Conservation (phyloP, 1,140 invertebrate species). For the Trichogramma pretiosum region DNA sequence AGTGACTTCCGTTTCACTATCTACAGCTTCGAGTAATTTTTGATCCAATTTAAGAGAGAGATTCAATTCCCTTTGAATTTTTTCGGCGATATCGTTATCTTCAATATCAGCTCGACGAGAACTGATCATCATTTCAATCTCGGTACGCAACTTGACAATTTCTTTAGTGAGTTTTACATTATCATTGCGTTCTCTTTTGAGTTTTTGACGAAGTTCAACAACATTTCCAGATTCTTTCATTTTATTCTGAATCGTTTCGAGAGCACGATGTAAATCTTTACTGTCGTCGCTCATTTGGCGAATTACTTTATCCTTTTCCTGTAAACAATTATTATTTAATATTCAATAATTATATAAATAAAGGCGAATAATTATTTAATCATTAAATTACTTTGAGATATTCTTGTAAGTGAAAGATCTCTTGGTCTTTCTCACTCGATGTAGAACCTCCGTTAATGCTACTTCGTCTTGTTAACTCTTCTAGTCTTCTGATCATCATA, state of each 20-base stretch:
- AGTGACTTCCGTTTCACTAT: conserved; percentile 36
- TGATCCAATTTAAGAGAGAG: conserved; percentile 52
- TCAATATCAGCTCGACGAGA: conserved; percentile 20
- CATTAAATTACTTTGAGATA: conserved; percentile 34
- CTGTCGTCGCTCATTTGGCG: conserved; percentile 47
- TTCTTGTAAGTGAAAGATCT: conserved; percentile 51
- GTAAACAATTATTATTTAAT: conserved; percentile 1
- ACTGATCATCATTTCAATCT: conserved; percentile 11
- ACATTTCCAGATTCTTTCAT: conserved; percentile 44
- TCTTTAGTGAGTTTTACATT: conserved; percentile 34
- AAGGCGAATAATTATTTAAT: background rate
- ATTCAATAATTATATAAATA: background rate
- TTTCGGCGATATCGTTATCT: conserved; percentile 48
- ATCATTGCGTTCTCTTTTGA: conserved; percentile 35
- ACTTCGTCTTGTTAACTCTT: conserved; percentile 32
- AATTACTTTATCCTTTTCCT: conserved; percentile 49
- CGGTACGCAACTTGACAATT: conserved; percentile 7
- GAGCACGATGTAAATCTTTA: conserved; percentile 40
- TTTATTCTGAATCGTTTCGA: conserved; percentile 46
- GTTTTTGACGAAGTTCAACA: conserved; percentile 36
- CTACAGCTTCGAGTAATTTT: conserved; percentile 48
- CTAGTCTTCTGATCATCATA: conserved; percentile 29
- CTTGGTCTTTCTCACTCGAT: conserved; percentile 40
- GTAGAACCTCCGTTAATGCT: conserved; percentile 28
- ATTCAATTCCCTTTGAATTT: conserved; percentile 52